phyloP scores from a whole-genome alignment of 2,888 invertebrate genomes.

The Hypomecis atomaria region DNA sequence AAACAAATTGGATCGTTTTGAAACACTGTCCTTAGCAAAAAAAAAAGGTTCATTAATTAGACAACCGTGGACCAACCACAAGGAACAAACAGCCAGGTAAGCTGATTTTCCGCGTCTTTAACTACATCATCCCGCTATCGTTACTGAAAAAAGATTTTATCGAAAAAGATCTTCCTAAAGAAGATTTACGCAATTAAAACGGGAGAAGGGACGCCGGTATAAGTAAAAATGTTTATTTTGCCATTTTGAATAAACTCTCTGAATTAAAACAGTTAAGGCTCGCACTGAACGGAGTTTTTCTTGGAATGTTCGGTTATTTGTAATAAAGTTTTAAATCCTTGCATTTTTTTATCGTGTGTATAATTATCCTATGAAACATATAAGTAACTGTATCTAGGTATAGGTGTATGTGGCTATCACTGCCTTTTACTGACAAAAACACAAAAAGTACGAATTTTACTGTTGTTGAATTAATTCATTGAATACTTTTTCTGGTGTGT shows the following conservation, averaged over 20 bases:
- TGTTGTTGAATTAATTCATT: no score
- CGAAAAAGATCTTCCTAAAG: slow-evolving; percentile 65
- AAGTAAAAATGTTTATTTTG: slow-evolving; percentile 61
- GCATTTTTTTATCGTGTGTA: slow-evolving; percentile 8
- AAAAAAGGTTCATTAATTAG: slow-evolving; percentile 47
- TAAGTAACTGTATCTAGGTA: no score
- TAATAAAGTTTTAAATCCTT: slow-evolving; percentile 17
- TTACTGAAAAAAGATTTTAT: slow-evolving; percentile 65
- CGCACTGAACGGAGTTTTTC: slow-evolving; percentile 26
- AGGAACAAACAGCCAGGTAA: slow-evolving; percentile 56
- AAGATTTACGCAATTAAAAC: slow-evolving; percentile 78
- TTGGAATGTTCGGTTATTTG: slow-evolving; percentile 23
- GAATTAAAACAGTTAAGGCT: slow-evolving; percentile 41
- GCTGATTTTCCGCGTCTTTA: slow-evolving; percentile 64
- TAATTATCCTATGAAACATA: no score
- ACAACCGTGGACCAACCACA: slow-evolving; percentile 44
- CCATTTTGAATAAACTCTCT: slow-evolving; percentile 58
- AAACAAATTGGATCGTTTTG: slow-evolving; percentile 15
- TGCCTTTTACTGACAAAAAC: no score
- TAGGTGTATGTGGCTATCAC: no score
- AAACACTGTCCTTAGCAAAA: slow-evolving; percentile 25
- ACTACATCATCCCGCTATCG: slow-evolving; percentile 60
- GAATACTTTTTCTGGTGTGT: no score
- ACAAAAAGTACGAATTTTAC: no score
- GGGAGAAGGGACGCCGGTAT: slow-evolving; percentile 57